Base-by-base conservation (phyloP, 1,140 invertebrate species). In the Aradophagus sp. region DNA sequence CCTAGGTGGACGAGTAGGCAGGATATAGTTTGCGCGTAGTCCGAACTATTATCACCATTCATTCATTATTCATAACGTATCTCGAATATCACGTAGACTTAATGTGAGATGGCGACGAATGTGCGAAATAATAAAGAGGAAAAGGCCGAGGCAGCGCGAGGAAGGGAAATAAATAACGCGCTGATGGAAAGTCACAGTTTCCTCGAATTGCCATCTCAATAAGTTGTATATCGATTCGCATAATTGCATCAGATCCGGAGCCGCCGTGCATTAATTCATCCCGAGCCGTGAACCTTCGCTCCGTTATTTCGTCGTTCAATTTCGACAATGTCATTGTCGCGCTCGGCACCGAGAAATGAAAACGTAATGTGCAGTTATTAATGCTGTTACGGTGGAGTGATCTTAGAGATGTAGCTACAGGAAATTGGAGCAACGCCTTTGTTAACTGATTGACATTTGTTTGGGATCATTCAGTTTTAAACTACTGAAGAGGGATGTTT, bases 61-160 rank as follows among this genome's bases (percentile, higher is more conserved):
- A 53, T 61, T 59, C 48, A 61, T 68, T 68, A 68, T 68, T 68
- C 55, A 61, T 61, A 47, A 35, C 19, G 29, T 56, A 59, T 68
- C 65, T 53, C 39, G 65, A 39, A 45, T 59, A 59, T 42, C 41
- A 61, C 38, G 14, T 16, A 26, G 39, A 55, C 61, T 65, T 65
- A 45, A 55, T 47, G 11, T 15, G 12, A 53, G 41, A 45, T 6
- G 5, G 35, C 2, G 27, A 26, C 39, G 35, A 27, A 32, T 47
- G 42, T 26, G 20, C 7, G 19, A 61, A 32, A 8, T n/a, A 59
- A 44, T 11, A 41, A 44, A 56, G 0, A 55, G 5, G 34, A 48
- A 34, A 53, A 39, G n/a, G 8, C 50, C 7, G 27, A 3, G 0
- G 16, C 17, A 29, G 38, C 17, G 5, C 11, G 14, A n/a, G 0